Evolutionary conservation across 37 sponge, comb jelly and placozoan genomes (phyloP).

Genomic region (Cladorhizidae sp.): DNA sequence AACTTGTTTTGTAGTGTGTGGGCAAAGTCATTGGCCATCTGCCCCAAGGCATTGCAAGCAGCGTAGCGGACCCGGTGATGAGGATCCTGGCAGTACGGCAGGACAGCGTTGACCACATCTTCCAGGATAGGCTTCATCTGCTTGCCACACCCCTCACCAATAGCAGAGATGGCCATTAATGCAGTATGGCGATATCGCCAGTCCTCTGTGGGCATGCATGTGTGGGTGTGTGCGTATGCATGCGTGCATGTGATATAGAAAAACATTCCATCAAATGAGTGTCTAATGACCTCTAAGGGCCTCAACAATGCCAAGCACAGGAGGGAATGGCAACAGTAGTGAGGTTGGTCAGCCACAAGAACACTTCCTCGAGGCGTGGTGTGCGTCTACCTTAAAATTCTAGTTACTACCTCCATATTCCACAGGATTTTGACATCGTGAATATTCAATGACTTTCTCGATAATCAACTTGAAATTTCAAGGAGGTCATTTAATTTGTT

Average conservation of each 20-base stretch:
- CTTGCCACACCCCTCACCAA: slow-evolving; percentile 96
- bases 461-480: too few relatives aligned
- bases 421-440: too few relatives aligned
- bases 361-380: too few relatives aligned
- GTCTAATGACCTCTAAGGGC: too few relatives aligned
- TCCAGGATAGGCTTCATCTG: slow-evolving; percentile 85
- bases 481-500: too few relatives aligned
- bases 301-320: too few relatives aligned
- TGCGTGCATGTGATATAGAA: neutral
- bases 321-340: too few relatives aligned
- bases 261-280: too few relatives aligned
- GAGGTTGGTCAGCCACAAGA: too few relatives aligned
- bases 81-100: slow-evolving; percentile 88
- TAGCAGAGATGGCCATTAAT: slow-evolving; percentile 93
- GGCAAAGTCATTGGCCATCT: slow-evolving; percentile 94
- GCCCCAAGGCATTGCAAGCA: slow-evolving; percentile 96
- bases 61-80: slow-evolving; percentile 94
- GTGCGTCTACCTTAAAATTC: too few relatives aligned
- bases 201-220: slow-evolving; percentile 62
- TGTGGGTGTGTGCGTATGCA: slow-evolving; percentile 1
- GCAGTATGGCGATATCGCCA: slow-evolving; percentile 93
- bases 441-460: too few relatives aligned
- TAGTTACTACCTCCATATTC: too few relatives aligned
- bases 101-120: slow-evolving; percentile 68
- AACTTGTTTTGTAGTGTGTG: slow-evolving; percentile 82